phyloP scores from a whole-genome alignment of 2,113 vertebrate genomes.

The Xenopus borealis region DNA sequence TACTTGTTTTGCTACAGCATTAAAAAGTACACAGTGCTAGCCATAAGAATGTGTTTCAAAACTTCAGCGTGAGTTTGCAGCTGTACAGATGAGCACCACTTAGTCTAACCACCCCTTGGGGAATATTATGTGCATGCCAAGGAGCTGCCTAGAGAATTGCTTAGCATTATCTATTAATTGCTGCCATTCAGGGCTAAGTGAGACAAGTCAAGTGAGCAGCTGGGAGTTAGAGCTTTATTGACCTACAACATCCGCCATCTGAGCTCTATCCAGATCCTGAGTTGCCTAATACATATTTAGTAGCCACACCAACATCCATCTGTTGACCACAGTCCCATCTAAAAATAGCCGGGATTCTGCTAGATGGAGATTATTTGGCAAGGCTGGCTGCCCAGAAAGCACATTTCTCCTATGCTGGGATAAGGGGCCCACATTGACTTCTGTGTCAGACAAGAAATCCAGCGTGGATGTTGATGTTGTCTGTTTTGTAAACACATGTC shows the following conservation, averaged over 20 bases:
- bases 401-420: constrained; percentile 52
- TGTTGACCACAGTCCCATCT: constrained; percentile 1
- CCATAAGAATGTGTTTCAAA: too few species aligned
- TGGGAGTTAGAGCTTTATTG: not conserved
- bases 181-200: too few species aligned
- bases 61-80: too few species aligned
- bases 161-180: too few species aligned
- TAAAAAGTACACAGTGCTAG: too few species aligned
- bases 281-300: constrained; percentile 26
- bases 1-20: too few species aligned
- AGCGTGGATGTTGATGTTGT: constrained; percentile 33
- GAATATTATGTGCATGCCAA: too few species aligned
- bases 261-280: not conserved
- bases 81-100: too few species aligned
- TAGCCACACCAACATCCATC: constrained; percentile 14
- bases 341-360: constrained; percentile 18
- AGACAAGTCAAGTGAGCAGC: not conserved
- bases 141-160: too few species aligned
- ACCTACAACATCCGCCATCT: constrained; percentile 17
- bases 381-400: constrained; percentile 5
- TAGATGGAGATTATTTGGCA: constrained; percentile 10
- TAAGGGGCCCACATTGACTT: constrained; percentile 43
- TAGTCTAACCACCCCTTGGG: too few species aligned
- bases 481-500: constrained; percentile 56
- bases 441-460: constrained; percentile 49